phyloP scores from a whole-genome alignment of 2,888 invertebrate species.

The Molorchus minor region DNA sequence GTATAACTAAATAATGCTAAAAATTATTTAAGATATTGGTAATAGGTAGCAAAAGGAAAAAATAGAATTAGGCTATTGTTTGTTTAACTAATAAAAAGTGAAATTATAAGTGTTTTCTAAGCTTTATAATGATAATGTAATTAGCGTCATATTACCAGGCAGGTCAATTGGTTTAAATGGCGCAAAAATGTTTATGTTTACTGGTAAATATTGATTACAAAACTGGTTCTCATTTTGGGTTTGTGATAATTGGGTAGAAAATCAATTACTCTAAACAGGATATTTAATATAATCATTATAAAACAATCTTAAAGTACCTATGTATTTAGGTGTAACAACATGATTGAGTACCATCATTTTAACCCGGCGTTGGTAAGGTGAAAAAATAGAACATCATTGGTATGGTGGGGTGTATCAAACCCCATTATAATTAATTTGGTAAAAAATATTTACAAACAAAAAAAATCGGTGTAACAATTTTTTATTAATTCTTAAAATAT shows the following conservation, averaged over 20 bases:
- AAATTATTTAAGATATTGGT: not conserved
- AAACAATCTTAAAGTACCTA: not conserved
- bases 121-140: constrained; percentile 5
- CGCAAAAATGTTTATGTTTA: not conserved
- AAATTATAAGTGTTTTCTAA: not conserved
- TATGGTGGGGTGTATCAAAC: too few relatives aligned
- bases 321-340: not conserved
- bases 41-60: not conserved
- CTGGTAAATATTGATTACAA: not conserved
- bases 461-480: too few relatives aligned
- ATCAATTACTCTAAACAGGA: not conserved
- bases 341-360: not conserved
- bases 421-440: too few relatives aligned
- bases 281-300: not conserved
- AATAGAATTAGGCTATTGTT: not conserved
- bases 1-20: too few relatives aligned
- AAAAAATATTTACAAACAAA: too few relatives aligned
- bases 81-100: constrained; percentile 1
- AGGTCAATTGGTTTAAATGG: constrained; percentile 5
- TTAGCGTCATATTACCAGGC: constrained; percentile 3
- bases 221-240: not conserved
- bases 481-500: too few relatives aligned
- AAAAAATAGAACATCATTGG: too few relatives aligned
- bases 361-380: too few relatives aligned
- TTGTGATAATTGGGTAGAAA: too few relatives aligned